phyloP scores from a whole-genome alignment of 2,888 invertebrate species.

The Meiosimyza platycephala region DNA sequence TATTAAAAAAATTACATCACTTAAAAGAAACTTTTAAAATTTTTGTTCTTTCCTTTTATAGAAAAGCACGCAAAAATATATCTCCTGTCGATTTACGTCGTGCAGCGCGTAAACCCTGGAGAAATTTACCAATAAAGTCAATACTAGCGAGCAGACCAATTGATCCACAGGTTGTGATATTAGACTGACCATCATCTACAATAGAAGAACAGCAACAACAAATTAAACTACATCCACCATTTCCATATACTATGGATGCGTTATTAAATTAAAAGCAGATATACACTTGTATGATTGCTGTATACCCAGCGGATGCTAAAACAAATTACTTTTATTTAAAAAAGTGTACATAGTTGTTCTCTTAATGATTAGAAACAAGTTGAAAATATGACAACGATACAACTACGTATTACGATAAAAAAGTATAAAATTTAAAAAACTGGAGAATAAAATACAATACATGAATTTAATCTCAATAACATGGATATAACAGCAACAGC shows the following conservation, averaged over 20 bases:
- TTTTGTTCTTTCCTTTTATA: slow-evolving; percentile 58
- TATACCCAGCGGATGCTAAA: background rate
- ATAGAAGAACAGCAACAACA: slow-evolving; percentile 46
- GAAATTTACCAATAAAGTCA: slow-evolving; percentile 70
- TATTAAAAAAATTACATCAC: too few relatives aligned
- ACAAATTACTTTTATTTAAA: slow-evolving; percentile 5
- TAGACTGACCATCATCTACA: slow-evolving; percentile 75
- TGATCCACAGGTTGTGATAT: slow-evolving; percentile 77
- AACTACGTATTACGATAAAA: slow-evolving; percentile 38
- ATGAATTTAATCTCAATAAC: background rate
- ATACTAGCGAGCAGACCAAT: slow-evolving; percentile 64
- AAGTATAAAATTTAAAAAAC: slow-evolving; percentile 1
- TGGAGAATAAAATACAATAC: background rate
- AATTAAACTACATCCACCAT: slow-evolving; percentile 66
- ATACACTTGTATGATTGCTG: slow-evolving; percentile 13
- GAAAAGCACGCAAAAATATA: slow-evolving; percentile 86
- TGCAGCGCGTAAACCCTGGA: slow-evolving; percentile 88
- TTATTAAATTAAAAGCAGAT: slow-evolving; percentile 69
- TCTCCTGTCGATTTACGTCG: slow-evolving; percentile 82
- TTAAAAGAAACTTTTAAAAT: background rate
- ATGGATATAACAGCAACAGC: too few relatives aligned
- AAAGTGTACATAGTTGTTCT: slow-evolving; percentile 42
- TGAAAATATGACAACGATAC: slow-evolving; percentile 42
- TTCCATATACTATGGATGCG: slow-evolving; percentile 76
- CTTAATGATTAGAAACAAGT: slow-evolving; percentile 35